These are phyloP conservation scores for Whitmania pigra DNA, from an alignment of 1,140 invertebrate species.

Conservation along the genomic window DNA sequence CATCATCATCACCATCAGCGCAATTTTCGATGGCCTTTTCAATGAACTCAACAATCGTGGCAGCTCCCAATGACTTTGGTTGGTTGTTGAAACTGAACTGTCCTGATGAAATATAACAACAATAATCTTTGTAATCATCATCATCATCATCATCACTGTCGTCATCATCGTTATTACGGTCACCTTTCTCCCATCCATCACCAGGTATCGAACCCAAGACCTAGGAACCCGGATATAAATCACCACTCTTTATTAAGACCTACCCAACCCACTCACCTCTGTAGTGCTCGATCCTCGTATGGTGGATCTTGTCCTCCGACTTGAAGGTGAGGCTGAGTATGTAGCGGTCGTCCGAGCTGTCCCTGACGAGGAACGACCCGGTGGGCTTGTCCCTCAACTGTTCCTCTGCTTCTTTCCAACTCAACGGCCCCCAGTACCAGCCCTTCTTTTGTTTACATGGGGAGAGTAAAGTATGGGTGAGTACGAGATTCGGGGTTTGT, in stretches of 20 bases:
- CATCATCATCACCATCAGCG: conserved; percentile 57
- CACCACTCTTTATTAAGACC: too few species aligned
- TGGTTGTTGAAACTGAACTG: conserved; percentile 97
- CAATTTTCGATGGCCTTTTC: conserved; percentile 91
- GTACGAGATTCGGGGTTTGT: not conserved
- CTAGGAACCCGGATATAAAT: too few species aligned
- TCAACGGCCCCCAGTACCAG: conserved; percentile 96
- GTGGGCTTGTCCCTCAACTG: conserved; percentile 84
- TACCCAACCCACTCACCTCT: conserved; percentile 59
- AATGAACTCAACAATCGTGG: conserved; percentile 90
- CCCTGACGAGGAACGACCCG: conserved; percentile 80
- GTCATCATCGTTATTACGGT: too few species aligned
- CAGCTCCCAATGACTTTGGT: conserved; percentile 50
- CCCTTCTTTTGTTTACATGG: conserved; percentile 58
- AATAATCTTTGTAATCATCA: not conserved
- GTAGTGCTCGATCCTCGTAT: conserved; percentile 91
- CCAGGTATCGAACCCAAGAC: too few species aligned
- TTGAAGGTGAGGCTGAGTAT: conserved; percentile 94
- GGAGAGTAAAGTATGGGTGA: not conserved
- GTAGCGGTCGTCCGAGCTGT: conserved; percentile 91
- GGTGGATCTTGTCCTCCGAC: conserved; percentile 75
- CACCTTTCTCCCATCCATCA: too few species aligned
- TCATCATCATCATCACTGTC: too few species aligned
- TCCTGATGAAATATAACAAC: conserved; percentile 49
- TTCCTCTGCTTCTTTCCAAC: conserved; percentile 81